Conservation (phyloP, 1,140 invertebrate genomes). For the Monochamus saltuarius region DNA sequence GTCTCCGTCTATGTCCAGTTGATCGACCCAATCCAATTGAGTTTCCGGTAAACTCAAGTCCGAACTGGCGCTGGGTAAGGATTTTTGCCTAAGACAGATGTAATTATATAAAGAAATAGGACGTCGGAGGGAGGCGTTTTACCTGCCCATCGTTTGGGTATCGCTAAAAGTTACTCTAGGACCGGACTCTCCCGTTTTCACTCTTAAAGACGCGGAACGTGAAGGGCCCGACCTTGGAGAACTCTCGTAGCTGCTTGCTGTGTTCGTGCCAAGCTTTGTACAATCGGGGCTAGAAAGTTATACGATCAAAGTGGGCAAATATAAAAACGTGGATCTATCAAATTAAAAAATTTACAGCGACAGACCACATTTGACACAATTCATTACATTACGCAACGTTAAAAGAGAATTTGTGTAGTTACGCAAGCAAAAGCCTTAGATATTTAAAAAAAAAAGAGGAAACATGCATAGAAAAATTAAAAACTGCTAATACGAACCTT, state of each 20-base stretch:
- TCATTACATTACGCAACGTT: no score
- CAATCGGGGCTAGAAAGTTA: conserved; percentile 53
- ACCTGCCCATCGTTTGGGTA: conserved; percentile 59
- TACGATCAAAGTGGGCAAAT: conserved; percentile 3
- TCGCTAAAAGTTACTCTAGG: conserved; percentile 66
- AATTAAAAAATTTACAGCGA: conserved; percentile 12
- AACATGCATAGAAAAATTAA: no score
- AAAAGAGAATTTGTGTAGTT: neutral
- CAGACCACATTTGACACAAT: no score
- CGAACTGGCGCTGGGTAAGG: conserved; percentile 68
- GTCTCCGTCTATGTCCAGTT: conserved; percentile 65
- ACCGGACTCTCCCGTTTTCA: conserved; percentile 53
- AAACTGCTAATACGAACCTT: conserved; percentile 14
- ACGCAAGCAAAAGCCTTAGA: no score
- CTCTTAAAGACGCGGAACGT: conserved; percentile 71
- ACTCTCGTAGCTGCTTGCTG: conserved; percentile 63
- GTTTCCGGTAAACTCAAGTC: conserved; percentile 65
- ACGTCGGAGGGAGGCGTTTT: conserved; percentile 14
- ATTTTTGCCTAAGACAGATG: conserved; percentile 59
- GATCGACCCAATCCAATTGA: conserved; percentile 60
- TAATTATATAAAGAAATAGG: neutral
- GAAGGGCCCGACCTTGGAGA: conserved; percentile 70
- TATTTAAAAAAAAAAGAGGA: no score
- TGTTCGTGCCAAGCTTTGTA: conserved; percentile 51
- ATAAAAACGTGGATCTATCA: neutral